These are phyloP conservation scores for Acanthopleura granulata DNA, from an alignment of 2,888 invertebrate species.

Conservation along the genomic window DNA sequence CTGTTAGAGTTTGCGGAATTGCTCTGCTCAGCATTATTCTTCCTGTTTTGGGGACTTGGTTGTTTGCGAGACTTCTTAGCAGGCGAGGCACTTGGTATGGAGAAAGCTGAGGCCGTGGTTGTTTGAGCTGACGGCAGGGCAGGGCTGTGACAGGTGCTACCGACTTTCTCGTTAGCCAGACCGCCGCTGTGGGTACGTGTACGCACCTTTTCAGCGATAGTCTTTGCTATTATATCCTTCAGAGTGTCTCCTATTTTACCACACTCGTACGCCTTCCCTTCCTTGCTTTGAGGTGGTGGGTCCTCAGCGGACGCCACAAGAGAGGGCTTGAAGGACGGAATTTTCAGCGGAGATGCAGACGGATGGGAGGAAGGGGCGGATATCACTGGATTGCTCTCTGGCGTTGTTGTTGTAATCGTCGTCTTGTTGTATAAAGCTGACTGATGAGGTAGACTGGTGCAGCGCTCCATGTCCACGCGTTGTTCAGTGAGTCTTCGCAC, in stretches of 20 bases:
- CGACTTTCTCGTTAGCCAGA: not conserved
- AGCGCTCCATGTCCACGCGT: constrained; percentile 62
- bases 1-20: not conserved
- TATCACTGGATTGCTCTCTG: constrained; percentile 21
- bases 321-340: constrained; percentile 87
- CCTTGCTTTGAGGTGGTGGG: not conserved
- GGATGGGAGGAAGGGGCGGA: constrained; percentile 33
- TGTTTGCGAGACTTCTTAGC: constrained; percentile 8
- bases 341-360: constrained; percentile 78
- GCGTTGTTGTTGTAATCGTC: constrained; percentile 3
- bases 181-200: constrained; percentile 23
- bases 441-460: constrained; percentile 17
- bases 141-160: not conserved
- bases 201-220: constrained; percentile 83
- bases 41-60: not conserved
- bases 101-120: constrained; percentile 34
- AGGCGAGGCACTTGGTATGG: constrained; percentile 28
- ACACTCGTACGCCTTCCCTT: constrained; percentile 51
- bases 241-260: constrained; percentile 74
- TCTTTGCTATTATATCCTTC: constrained; percentile 91
- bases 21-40: not conserved
- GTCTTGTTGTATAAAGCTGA: not conserved
- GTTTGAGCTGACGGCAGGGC: constrained; percentile 20
- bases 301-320: not conserved
- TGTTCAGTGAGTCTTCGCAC: constrained; percentile 68